Evolutionary conservation across 37 sponge, comb jelly and placozoan genomes (phyloP).

Genomic region (Axinella damicornis): DNA sequence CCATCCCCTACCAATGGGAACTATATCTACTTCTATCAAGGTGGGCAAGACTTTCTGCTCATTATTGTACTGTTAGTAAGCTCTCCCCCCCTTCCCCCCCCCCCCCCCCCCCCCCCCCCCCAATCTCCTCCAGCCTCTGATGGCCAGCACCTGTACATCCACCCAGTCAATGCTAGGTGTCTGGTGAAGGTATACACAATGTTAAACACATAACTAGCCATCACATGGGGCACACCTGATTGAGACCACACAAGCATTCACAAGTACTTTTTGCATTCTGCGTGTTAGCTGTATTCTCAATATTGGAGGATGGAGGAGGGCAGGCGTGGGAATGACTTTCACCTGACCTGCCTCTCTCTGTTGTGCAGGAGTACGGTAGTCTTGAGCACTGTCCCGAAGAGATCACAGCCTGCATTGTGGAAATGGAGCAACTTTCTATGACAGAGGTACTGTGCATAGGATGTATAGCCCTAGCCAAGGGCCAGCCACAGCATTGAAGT

Average conservation of each 20-base stretch:
- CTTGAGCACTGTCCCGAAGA: slow-evolving; percentile 62
- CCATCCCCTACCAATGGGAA: neutral
- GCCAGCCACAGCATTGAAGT: no score
- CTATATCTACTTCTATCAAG: slow-evolving; percentile 41
- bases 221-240: no score
- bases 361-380: slow-evolving; percentile 77
- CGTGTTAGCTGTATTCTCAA: no score
- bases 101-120: neutral
- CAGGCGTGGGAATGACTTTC: no score
- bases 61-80: neutral
- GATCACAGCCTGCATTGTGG: slow-evolving; percentile 75
- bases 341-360: no score
- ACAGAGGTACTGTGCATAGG: slow-evolving; percentile 53
- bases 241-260: no score
- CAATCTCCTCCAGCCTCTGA: slow-evolving; percentile 83
- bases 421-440: slow-evolving; percentile 80
- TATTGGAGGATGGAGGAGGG: no score
- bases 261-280: no score
- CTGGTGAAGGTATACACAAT: slow-evolving; percentile 57
- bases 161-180: slow-evolving; percentile 83
- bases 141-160: slow-evolving; percentile 93
- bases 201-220: no score
- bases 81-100: neutral
- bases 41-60: no score
- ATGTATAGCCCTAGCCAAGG: no score